Percentiles rank a stretch among this genome's conserved stretches.
phyloP scores from a whole-genome alignment of 64 coral and sea anemone species.

The Anthopleura sola region DNA sequence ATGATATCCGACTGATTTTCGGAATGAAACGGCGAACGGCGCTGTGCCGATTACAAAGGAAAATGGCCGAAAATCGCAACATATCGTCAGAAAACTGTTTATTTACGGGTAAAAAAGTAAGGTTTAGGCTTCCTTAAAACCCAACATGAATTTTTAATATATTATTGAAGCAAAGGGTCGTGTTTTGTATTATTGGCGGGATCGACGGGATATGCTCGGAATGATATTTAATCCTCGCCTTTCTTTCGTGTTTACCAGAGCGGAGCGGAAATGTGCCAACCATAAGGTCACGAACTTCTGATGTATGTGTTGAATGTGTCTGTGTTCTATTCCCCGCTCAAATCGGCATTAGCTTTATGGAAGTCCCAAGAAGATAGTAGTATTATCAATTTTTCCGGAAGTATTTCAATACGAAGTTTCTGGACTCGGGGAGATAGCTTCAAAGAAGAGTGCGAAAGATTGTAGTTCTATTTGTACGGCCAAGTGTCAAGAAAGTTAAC shows the following conservation, averaged over 20 bases:
- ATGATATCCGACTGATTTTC: not conserved
- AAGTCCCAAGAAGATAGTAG: not conserved
- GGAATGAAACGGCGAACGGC: not conserved
- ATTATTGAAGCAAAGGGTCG: not conserved
- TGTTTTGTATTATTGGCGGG: not conserved
- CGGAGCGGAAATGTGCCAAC: constrained; percentile 17
- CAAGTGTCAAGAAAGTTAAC: not conserved
- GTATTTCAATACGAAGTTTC: not conserved
- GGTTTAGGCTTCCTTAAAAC: not conserved
- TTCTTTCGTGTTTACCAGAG: constrained; percentile 20
- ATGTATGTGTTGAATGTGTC: constrained; percentile 1
- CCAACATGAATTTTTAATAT: not conserved
- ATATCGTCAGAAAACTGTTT: not conserved
- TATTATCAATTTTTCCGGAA: not conserved
- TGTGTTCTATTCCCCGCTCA: not conserved
- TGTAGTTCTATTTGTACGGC: not conserved
- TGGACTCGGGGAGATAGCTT: not conserved
- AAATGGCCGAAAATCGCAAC: not conserved
- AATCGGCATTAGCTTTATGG: not conserved
- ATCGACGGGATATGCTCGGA: constrained; percentile 14
- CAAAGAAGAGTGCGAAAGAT: not conserved
- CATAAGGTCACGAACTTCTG: constrained; percentile 18
- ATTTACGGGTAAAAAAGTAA: not conserved
- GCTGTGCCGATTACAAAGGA: not conserved
- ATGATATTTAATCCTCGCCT: not conserved